A percentile compares a stretch with the other conserved stretches of the same genome.
phyloP scores from a whole-genome alignment of 2,113 vertebrate species.

The Corythoichthys intestinalis region DNA sequence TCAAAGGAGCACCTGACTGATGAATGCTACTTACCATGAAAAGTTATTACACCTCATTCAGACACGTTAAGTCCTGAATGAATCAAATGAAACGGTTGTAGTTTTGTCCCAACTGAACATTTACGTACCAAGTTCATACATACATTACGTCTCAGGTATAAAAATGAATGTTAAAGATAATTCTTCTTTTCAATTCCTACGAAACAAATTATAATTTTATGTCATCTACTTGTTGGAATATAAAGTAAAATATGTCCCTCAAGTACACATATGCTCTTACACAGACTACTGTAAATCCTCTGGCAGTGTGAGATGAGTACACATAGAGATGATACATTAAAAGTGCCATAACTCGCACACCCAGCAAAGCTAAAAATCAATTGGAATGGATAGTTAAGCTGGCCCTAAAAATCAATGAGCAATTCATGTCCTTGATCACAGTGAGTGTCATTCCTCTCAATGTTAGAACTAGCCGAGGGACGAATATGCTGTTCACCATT shows the following conservation, averaged over 20 bases:
- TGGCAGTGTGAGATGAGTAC: slow-evolving; percentile 60
- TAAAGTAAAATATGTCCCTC: slow-evolving; percentile 35
- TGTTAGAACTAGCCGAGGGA: slow-evolving; percentile 67
- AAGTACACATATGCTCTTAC: slow-evolving; percentile 43
- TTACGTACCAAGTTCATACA: slow-evolving; percentile 24
- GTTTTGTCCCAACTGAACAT: slow-evolving; percentile 39
- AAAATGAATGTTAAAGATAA: slow-evolving; percentile 35
- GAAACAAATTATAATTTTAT: slow-evolving; percentile 43
- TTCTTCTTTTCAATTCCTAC: slow-evolving; percentile 1
- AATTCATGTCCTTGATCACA: slow-evolving; percentile 82
- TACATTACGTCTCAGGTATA: slow-evolving; percentile 30
- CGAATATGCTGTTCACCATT: slow-evolving; percentile 29
- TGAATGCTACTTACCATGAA: slow-evolving; percentile 32
- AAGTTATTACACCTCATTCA: slow-evolving; percentile 29
- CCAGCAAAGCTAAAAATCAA: slow-evolving; percentile 79
- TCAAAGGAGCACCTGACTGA: slow-evolving; percentile 2
- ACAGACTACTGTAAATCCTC: slow-evolving; percentile 58
- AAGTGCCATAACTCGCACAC: slow-evolving; percentile 75
- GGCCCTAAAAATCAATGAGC: slow-evolving; percentile 80
- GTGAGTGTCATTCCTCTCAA: slow-evolving; percentile 74
- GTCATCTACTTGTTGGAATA: slow-evolving; percentile 18
- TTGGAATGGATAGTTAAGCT: slow-evolving; percentile 81
- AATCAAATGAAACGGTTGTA: slow-evolving; percentile 21
- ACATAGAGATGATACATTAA: slow-evolving; percentile 76
- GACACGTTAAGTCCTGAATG: slow-evolving; percentile 28